phyloP scores from a whole-genome alignment of 2,888 invertebrate genomes.

The Mellilla xanthometata region DNA sequence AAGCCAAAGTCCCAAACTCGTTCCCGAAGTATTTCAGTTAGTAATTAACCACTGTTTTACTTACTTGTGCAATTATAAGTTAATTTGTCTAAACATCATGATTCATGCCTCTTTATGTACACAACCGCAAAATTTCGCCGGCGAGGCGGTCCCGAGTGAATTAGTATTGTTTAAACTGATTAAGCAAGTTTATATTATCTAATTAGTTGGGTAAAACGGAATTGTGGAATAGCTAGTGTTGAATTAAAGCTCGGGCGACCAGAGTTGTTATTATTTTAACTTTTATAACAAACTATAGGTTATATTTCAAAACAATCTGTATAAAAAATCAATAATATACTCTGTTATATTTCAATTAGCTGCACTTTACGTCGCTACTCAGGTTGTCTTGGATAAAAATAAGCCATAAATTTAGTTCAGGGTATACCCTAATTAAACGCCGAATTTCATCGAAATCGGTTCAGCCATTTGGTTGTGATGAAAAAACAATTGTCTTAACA shows the following conservation, averaged over 20 bases:
- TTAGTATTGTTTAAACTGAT: conserved; percentile 52
- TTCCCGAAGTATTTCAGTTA: conserved; percentile 20
- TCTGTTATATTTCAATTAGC: too few relatives aligned
- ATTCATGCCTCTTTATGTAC: conserved; percentile 39
- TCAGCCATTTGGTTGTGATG: too few relatives aligned
- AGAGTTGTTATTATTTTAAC: too few relatives aligned
- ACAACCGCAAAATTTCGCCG: conserved; percentile 37
- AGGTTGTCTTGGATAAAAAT: too few relatives aligned
- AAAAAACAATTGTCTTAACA: too few relatives aligned
- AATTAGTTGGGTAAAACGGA: conserved; percentile 31
- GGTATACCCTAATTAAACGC: too few relatives aligned
- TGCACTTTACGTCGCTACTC: too few relatives aligned
- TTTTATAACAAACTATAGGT: too few relatives aligned
- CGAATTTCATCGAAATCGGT: too few relatives aligned
- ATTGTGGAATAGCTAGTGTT: conserved; percentile 16
- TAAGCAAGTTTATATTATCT: conserved; percentile 29
- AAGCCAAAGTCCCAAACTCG: conserved; percentile 25
- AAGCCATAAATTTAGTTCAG: too few relatives aligned
- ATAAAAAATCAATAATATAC: too few relatives aligned
- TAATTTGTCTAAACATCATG: conserved; percentile 45
- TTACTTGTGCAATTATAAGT: conserved; percentile 51
- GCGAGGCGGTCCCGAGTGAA: conserved; percentile 33
- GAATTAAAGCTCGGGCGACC: background rate
- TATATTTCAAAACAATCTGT: too few relatives aligned
- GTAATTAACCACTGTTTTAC: conserved; percentile 43